Conservation (phyloP, 2,113 vertebrate species). For the Aleadryas rufinucha region DNA sequence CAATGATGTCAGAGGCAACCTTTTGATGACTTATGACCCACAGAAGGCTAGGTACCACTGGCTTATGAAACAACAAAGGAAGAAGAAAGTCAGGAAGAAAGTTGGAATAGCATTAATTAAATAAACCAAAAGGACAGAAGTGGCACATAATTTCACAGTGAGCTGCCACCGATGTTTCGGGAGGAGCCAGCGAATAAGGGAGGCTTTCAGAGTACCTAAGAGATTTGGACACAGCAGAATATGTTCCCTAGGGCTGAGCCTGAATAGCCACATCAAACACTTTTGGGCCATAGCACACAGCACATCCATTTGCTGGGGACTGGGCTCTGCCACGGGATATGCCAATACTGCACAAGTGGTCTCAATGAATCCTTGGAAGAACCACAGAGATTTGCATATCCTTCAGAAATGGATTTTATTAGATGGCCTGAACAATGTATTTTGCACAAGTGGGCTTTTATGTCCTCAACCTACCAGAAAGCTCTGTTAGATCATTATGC, state of each 20-base stretch:
- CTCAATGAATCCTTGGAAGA: neutral
- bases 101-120: neutral
- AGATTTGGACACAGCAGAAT: neutral
- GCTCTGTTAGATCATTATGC: neutral
- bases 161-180: neutral
- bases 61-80: neutral
- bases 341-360: neutral
- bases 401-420: neutral
- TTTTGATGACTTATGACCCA: constrained; percentile 46
- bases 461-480: neutral
- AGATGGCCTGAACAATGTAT: neutral
- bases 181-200: neutral
- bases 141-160: neutral
- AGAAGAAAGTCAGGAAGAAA: neutral
- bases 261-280: neutral
- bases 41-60: neutral
- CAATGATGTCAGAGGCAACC: constrained; percentile 3
- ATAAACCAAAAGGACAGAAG: neutral
- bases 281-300: neutral
- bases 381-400: neutral
- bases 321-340: neutral
- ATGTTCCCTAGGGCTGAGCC: neutral
- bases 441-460: neutral
- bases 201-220: neutral
- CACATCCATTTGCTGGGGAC: neutral